Evolutionary conservation across 2,888 invertebrate species (phyloP), one percentile per base, ranked within the genome.

Genomic region (Heteromyza rotundicornis): DNA sequence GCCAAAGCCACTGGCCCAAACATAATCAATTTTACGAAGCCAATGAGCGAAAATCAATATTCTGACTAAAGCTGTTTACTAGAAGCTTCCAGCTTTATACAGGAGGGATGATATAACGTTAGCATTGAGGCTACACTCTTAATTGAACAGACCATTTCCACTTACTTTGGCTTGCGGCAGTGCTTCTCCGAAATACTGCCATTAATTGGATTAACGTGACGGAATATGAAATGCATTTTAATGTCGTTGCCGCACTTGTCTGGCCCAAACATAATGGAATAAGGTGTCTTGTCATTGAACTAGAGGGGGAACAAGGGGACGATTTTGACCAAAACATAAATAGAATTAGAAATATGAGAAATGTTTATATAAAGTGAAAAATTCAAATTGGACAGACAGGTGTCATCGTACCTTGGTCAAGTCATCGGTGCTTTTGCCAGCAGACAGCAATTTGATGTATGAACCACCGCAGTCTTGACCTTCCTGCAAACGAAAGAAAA

Each of bases 241-340:
- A 94, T 91, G 82, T 96, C 95, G 78, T 92, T 93, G 67, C 98
- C 98, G 84, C 99, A 99, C 84, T 98, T 99, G 86, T 99, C 99
- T 8, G 98, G 98, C 0, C 99, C 99, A 85, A 99, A 99, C 99
- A 99, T 99, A 76, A 99, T 95, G 1, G 96, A 94, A 85, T 98
- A 99, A 0, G 96, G 92, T 0, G 98, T 96, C 84, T 96, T 96
- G 85, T 99, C 98, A 82, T 93, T 88, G 85, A 98, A 96, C 77
- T 83, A 73, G 23, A 70, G n/a, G n/a, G n/a, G n/a, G n/a, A n/a
- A n/a, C n/a, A n/a, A n/a, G n/a, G n/a, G n/a, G n/a, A n/a, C n/a
- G n/a, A 67, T 24, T 59, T 24, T 52, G 52, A 32, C n/a, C 35
- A 49, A 14, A 40, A 54, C 2, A 35, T 22, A 14, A 49, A 54